A percentile compares a stretch with the other conserved stretches of the same genome.
These are phyloP conservation scores for Busseola fusca DNA, from an alignment of 2,888 invertebrate species.

Conservation along the genomic window DNA sequence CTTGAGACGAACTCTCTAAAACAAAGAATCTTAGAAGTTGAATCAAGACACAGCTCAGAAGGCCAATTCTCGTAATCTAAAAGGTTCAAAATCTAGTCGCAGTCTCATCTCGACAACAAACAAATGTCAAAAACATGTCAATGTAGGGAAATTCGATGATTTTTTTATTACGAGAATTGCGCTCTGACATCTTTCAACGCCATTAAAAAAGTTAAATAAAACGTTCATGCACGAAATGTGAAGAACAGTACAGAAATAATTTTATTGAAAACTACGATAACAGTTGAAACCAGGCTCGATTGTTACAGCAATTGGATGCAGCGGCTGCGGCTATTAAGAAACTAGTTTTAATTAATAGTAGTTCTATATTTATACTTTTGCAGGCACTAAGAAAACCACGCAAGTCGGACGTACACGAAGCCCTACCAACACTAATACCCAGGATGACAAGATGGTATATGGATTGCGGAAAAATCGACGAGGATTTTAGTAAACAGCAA, in stretches of 20 bases:
- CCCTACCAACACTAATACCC: constrained; percentile 17
- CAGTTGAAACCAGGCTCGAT: constrained; percentile 25
- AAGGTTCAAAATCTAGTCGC: too few species aligned
- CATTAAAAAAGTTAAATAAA: constrained; percentile 12
- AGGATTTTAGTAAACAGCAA: neutral
- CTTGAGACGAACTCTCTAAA: neutral
- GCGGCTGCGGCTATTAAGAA: constrained; percentile 21
- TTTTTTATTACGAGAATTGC: too few species aligned
- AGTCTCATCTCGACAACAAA: too few species aligned
- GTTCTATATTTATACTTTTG: neutral
- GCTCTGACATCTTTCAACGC: neutral
- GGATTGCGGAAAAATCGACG: constrained; percentile 3
- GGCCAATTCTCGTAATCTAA: too few species aligned
- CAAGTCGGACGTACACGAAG: constrained; percentile 22
- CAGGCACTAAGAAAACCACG: constrained; percentile 2
- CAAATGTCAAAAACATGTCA: neutral
- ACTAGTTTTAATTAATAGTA: constrained; percentile 45
- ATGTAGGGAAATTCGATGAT: too few species aligned
- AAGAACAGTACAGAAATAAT: constrained; percentile 43
- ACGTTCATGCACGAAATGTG: constrained; percentile 20
- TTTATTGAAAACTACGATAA: constrained; percentile 56
- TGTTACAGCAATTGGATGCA: constrained; percentile 53
- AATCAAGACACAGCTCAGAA: neutral
- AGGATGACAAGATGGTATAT: constrained; percentile 8
- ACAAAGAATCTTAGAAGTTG: neutral